Evolutionary conservation across 2,113 vertebrate species (phyloP).

Genomic region (Haliaeetus leucogaster): DNA sequence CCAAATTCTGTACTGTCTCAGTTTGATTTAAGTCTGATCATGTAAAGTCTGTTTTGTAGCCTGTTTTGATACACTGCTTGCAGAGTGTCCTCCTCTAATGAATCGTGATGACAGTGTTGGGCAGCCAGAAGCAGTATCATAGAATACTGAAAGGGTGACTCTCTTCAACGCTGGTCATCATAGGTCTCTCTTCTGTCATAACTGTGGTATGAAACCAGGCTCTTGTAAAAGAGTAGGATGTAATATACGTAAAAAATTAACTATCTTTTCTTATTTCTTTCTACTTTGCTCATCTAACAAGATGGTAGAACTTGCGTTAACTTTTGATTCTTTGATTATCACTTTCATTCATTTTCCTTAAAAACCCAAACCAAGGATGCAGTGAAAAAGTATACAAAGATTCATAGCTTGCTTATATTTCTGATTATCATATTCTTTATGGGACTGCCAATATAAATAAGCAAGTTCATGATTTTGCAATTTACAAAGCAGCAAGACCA

Average conservation of each 20-base stretch:
- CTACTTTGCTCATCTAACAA: background rate
- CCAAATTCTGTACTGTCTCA: background rate
- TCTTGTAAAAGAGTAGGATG: background rate
- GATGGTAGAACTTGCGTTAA: background rate
- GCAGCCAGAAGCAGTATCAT: background rate
- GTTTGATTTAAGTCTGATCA: background rate
- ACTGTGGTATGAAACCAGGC: background rate
- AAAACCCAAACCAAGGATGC: background rate
- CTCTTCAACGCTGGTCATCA: background rate
- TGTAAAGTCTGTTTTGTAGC: background rate
- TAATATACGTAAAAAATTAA: background rate
- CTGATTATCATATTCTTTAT: background rate
- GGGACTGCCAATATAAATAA: background rate
- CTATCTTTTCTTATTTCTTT: background rate
- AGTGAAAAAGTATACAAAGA: background rate
- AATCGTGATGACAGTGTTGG: fast-evolving
- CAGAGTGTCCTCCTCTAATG: background rate
- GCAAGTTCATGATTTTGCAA: background rate
- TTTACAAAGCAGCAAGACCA: background rate
- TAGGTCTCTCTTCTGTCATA: background rate
- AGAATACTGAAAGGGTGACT: background rate
- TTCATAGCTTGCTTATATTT: background rate
- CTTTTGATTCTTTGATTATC: background rate
- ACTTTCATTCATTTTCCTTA: background rate
- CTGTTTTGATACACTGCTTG: background rate